phyloP scores from a whole-genome alignment of 2,113 vertebrate genomes.

The Apteryx owenii region DNA sequence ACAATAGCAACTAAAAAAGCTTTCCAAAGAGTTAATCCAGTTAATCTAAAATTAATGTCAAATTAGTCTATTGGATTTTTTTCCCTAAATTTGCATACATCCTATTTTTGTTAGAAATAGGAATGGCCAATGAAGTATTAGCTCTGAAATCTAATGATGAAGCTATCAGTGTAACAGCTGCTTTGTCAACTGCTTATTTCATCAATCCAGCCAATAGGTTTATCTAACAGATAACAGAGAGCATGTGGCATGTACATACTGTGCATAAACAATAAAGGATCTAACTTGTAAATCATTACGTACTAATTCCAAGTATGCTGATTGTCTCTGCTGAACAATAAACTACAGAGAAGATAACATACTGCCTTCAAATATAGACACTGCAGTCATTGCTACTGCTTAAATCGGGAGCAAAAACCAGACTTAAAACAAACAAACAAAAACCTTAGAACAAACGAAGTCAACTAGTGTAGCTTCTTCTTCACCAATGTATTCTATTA shows the following conservation, averaged over 20 bases:
- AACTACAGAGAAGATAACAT: background rate
- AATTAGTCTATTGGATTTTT: background rate
- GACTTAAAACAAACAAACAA: background rate
- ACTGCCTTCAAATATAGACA: background rate
- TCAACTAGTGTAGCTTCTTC: conserved; percentile 97
- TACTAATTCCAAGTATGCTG: background rate
- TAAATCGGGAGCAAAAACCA: background rate
- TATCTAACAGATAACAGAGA: background rate
- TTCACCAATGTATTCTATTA: conserved; percentile 99
- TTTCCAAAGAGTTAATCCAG: background rate
- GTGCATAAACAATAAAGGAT: background rate
- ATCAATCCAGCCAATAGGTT: background rate
- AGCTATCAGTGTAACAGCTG: background rate
- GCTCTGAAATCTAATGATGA: background rate
- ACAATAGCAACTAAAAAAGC: background rate
- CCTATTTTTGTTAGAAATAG: background rate
- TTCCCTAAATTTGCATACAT: background rate
- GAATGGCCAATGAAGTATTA: background rate
- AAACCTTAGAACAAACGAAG: conserved; percentile 98
- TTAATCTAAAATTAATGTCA: background rate
- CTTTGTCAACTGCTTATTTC: background rate
- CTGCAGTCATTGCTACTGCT: background rate
- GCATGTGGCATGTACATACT: background rate
- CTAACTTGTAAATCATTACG: background rate
- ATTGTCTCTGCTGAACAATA: background rate